Base-by-base conservation (phyloP, 2,797 vertebrate species). In the Zenarchopterus dispar region DNA sequence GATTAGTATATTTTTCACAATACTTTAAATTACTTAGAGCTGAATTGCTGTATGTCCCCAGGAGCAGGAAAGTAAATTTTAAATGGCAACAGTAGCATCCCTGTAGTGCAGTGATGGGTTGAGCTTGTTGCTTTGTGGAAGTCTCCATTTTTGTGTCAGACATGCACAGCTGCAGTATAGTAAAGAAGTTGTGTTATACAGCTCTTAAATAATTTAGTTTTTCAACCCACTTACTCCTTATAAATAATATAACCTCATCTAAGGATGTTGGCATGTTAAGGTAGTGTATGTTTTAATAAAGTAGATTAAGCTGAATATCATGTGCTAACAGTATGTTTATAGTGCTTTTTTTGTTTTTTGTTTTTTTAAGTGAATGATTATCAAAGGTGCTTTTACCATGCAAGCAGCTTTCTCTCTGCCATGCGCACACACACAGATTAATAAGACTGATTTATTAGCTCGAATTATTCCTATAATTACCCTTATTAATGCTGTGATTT, bases 151-250 rank as follows among this genome's bases (percentile, higher is more conserved):
- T 4, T 36, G 9, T 49, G 15, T 18, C 36, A 39, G 3, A 44
- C 17, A 39, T 2, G 13, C 18, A 52, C 11, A 48, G 13, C 48
- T 52, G 52, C 28, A 1, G 22, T 48, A 15, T 21, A 45, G 21
- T 39, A 8, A 19, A 42, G 36, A 54, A 36, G 28, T 36, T 56
- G 17, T 54, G 41, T 22, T 18, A 8, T 31, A 43, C 61, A 54
- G 53, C 36, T 56, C 1, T 62, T 88, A 19, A 84, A 84, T 83
- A 73, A 84, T 87, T 87, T 39, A 83, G 33, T 17, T 3, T 46
- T 42, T 67, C 44, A 18, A 43, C 55, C n/a, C 44, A 41, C 24
- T 62, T 63, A 18, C 15, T 56, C 19, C 6, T 63, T 24, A 57
- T 87, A 24, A 79, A 84, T 84, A 67, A 79, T 46, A 28, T 5